Percentiles rank a stretch among this genome's conserved stretches.
These are phyloP conservation scores for Thysanoteuthis rhombus DNA, from an alignment of 2,888 invertebrate species.

Conservation along the genomic window DNA sequence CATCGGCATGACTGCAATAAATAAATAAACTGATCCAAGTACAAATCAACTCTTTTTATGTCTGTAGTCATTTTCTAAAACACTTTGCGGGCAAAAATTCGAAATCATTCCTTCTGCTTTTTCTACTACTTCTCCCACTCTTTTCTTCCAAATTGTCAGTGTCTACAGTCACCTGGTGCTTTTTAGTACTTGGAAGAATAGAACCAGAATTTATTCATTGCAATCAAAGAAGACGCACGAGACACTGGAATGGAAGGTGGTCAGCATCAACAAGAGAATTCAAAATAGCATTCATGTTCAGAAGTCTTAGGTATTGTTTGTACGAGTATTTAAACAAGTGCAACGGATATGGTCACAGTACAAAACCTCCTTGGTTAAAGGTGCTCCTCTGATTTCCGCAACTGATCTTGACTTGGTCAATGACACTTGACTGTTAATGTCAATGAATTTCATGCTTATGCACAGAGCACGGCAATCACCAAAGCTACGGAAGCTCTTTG, in stretches of 20 bases:
- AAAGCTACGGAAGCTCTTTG: not conserved
- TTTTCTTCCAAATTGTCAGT: not conserved
- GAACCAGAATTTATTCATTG: not conserved
- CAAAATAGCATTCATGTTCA: not conserved
- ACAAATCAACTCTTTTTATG: not conserved
- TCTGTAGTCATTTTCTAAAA: not conserved
- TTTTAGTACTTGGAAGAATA: not conserved
- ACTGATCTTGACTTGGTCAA: not conserved
- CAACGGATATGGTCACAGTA: constrained; percentile 12
- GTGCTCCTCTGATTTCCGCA: not conserved
- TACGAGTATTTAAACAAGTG: not conserved
- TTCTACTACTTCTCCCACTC: not conserved
- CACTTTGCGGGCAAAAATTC: not conserved
- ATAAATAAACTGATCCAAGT: too few relatives aligned
- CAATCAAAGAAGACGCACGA: not conserved
- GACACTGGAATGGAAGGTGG: not conserved
- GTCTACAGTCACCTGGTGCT: not conserved
- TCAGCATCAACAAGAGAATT: constrained; percentile 12
- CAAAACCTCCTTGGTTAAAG: not conserved
- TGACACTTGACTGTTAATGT: constrained; percentile 12
- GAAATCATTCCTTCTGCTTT: not conserved
- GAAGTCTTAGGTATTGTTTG: not conserved
- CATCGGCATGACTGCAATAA: too few relatives aligned
- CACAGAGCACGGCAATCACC: not conserved
- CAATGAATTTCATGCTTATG: not conserved